These are phyloP conservation scores for Enteromius unitaeniatus DNA, from an alignment of 2,797 vertebrate species.

Conservation along the genomic window DNA sequence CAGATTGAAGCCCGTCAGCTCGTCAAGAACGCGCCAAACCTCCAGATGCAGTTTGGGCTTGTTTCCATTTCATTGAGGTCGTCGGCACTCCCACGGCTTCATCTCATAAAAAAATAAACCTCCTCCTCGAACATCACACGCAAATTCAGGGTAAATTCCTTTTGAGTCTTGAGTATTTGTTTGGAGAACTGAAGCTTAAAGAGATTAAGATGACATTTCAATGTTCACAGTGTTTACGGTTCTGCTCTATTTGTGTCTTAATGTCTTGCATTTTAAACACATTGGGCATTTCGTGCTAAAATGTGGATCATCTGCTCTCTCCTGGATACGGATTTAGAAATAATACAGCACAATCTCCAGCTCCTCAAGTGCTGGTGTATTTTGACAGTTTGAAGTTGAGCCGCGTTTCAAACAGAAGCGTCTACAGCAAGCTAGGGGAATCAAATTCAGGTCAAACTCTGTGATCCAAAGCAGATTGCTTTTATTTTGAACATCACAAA, in stretches of 20 bases:
- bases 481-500: constrained; percentile 56
- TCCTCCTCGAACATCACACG: constrained; percentile 40
- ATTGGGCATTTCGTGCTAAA: constrained; percentile 33
- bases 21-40: constrained; percentile 4
- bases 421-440: constrained; percentile 43
- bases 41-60: constrained; percentile 43
- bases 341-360: constrained; percentile 30
- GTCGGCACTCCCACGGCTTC: constrained; percentile 42
- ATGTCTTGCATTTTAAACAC: constrained; percentile 33
- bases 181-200: constrained; percentile 45
- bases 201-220: constrained; percentile 49
- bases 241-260: constrained; percentile 46
- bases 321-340: constrained; percentile 49
- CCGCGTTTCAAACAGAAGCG: background rate
- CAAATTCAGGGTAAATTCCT: constrained; percentile 38
- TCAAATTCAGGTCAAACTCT: constrained; percentile 58
- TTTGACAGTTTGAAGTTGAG: constrained; percentile 52
- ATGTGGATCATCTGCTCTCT: constrained; percentile 44
- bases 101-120: constrained; percentile 43
- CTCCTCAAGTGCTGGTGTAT: constrained; percentile 34
- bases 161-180: constrained; percentile 43
- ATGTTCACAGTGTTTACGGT: constrained; percentile 45
- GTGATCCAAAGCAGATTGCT: constrained; percentile 62
- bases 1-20: constrained; percentile 24
- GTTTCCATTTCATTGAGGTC: constrained; percentile 46